Percentiles rank a stretch among this genome's conserved stretches.
Conservation (phyloP, 2,113 vertebrate genomes). For the Oryzias melastigma region DNA sequence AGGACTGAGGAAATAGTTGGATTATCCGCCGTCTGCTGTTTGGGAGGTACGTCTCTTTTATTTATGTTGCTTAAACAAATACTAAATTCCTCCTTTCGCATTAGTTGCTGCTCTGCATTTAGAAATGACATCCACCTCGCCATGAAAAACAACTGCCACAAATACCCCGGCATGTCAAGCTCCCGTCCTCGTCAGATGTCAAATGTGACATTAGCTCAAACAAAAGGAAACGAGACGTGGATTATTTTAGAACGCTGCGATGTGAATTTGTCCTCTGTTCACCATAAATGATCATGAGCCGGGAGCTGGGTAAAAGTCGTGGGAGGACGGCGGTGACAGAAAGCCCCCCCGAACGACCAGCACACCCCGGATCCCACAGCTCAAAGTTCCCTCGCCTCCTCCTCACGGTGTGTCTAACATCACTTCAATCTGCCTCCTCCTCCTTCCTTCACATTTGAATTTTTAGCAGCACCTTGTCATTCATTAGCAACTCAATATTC, state of each 20-base stretch:
- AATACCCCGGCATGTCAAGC: slow-evolving; percentile 5
- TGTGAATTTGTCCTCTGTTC: slow-evolving; percentile 9
- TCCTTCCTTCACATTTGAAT: slow-evolving; percentile 23
- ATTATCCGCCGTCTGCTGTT: not conserved
- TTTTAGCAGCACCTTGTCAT: too few species aligned
- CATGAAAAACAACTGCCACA: not conserved
- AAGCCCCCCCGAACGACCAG: slow-evolving; percentile 4
- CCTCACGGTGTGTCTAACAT: slow-evolving; percentile 38
- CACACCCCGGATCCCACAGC: slow-evolving; percentile 2
- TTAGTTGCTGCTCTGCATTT: not conserved
- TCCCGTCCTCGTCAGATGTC: slow-evolving; percentile 8
- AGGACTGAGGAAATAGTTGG: too few species aligned
- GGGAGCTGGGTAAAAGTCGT: slow-evolving; percentile 19
- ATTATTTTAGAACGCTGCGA: not conserved
- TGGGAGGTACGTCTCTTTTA: not conserved
- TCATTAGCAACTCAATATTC: too few species aligned
- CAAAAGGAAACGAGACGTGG: slow-evolving; percentile 15
- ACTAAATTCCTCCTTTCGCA: slow-evolving; percentile 21
- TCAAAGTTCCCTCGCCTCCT: slow-evolving; percentile 35
- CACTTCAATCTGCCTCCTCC: slow-evolving; percentile 10
- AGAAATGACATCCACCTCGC: slow-evolving; percentile 9
- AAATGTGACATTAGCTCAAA: slow-evolving; percentile 15
- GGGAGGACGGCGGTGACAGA: not conserved
- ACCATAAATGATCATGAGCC: slow-evolving; percentile 12
- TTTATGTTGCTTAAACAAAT: slow-evolving; percentile 14